Percentiles rank a stretch among this genome's conserved stretches.
These are phyloP conservation scores for Cichladusa arquata DNA, from an alignment of 2,113 vertebrate genomes.

Conservation along the genomic window DNA sequence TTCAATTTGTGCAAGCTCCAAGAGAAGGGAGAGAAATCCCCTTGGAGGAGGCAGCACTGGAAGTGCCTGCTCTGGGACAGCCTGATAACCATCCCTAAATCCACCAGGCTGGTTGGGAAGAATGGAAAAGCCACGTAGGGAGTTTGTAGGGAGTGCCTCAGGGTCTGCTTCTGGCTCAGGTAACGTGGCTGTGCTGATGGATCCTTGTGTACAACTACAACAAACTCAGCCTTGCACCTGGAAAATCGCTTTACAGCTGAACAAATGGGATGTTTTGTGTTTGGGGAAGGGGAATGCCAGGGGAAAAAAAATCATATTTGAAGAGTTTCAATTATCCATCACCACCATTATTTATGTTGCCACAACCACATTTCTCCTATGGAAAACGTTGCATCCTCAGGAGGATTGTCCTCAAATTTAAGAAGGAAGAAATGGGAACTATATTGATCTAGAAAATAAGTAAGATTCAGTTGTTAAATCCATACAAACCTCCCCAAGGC, in stretches of 20 bases:
- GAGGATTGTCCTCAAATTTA: neutral
- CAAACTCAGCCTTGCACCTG: neutral
- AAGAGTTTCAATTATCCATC: neutral
- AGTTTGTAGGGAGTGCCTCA: neutral
- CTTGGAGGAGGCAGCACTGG: neutral
- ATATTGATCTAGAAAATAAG: neutral
- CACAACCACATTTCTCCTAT: neutral
- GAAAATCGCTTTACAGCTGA: neutral
- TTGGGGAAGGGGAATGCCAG: neutral
- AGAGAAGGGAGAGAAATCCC: neutral
- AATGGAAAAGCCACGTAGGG: neutral
- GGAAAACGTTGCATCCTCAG: neutral
- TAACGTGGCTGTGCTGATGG: neutral
- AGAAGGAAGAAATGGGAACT: neutral
- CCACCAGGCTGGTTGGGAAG: neutral
- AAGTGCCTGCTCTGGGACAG: neutral
- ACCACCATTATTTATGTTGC: neutral
- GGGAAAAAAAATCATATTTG: neutral
- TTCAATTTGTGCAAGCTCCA: neutral
- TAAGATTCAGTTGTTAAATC: neutral
- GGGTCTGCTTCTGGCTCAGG: neutral
- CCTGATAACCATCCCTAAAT: neutral
- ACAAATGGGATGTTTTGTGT: neutral
- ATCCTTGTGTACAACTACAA: neutral
- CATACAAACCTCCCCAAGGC: neutral